Conservation (phyloP, 1,140 invertebrate genomes). For the Thrips palmi region DNA sequence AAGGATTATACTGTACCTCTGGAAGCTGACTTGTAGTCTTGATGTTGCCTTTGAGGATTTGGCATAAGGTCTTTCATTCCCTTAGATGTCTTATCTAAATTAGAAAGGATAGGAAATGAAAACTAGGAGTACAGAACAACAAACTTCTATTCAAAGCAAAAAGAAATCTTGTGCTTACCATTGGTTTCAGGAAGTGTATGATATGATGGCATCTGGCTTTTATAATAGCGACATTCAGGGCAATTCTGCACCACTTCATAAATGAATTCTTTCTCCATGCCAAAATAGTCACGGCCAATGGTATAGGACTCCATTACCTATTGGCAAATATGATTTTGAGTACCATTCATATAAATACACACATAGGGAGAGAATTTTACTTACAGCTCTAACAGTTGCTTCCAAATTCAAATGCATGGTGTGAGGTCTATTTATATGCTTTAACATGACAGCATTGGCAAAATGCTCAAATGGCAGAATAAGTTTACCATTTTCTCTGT, state of each 20-base stretch:
- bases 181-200: no score
- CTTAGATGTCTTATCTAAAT: constrained; percentile 28
- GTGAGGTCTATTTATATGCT: constrained; percentile 72
- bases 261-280: constrained; percentile 78
- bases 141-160: no score
- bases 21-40: no score
- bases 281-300: constrained; percentile 66
- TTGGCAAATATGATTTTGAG: constrained; percentile 13
- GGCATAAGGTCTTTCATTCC: no score
- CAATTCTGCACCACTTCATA: constrained; percentile 72
- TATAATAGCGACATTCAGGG: constrained; percentile 66
- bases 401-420: constrained; percentile 62
- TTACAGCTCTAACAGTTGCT: constrained; percentile 57
- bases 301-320: constrained; percentile 67
- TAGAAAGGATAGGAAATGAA: no score
- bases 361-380: constrained; percentile 15
- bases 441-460: constrained; percentile 73
- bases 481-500: constrained; percentile 70
- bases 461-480: constrained; percentile 74
- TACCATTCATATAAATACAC: constrained; percentile 7
- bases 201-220: constrained; percentile 62
- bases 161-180: no score
- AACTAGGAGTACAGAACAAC: no score
- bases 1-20: no score
- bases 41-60: no score